Percentiles rank a stretch among this genome's conserved stretches.
phyloP scores from a whole-genome alignment of 2,888 invertebrate species.

The Hydraecia micacea region DNA sequence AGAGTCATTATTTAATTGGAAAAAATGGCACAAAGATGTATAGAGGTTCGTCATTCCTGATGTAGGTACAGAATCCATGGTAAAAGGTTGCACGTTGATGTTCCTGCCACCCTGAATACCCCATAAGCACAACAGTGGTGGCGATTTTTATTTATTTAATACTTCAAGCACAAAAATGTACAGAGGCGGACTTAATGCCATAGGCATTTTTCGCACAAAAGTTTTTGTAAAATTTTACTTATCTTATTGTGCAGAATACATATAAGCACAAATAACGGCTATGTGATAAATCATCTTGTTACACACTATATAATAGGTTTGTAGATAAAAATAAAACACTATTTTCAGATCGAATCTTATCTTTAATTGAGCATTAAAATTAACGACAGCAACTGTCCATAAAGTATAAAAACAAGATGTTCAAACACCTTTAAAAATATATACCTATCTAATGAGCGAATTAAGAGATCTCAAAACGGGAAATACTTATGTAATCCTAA shows the following conservation, averaged over 20 bases:
- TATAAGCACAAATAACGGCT: neutral
- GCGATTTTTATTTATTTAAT: no score
- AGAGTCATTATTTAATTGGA: no score
- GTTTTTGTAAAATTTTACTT: no score
- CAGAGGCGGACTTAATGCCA: no score
- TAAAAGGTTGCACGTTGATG: no score
- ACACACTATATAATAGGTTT: neutral
- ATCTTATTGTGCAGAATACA: neutral
- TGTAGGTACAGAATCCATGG: no score
- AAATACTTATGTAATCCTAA: conserved; percentile 76
- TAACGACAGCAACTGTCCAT: conserved; percentile 80
- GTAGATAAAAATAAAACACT: conserved; percentile 38
- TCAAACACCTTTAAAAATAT: conserved; percentile 66
- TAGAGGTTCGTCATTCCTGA: no score
- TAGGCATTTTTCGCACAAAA: no score
- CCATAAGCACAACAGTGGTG: no score
- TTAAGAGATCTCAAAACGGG: conserved; percentile 86
- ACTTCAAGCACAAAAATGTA: no score
- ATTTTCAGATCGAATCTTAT: conserved; percentile 49
- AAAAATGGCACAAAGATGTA: no score
- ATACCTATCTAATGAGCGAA: conserved; percentile 73
- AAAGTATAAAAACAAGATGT: conserved; percentile 58
- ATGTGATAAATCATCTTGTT: neutral
- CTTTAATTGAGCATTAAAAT: conserved; percentile 70
- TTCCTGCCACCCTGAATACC: no score